Conservation (phyloP, 2,888 invertebrate genomes). For the Ptycholaimellus sp. region DNA sequence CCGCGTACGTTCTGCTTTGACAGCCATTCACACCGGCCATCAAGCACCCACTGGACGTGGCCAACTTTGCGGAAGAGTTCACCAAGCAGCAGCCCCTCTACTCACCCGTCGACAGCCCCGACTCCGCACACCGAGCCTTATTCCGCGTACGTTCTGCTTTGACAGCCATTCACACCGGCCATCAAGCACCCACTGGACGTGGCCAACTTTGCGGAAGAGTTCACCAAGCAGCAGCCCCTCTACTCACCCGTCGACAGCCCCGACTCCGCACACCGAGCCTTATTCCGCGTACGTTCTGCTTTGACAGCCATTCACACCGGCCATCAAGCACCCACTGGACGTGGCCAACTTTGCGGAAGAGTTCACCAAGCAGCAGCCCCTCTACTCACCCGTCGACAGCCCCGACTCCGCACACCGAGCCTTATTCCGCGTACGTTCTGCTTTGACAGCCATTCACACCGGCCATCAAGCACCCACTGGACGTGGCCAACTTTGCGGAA, state of each 20-base stretch:
- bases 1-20: conserved; percentile 31
- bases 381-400: conserved; percentile 67
- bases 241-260: conserved; percentile 76
- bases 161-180: conserved; percentile 70
- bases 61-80: conserved; percentile 89
- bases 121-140: conserved; percentile 29
- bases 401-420: conserved; percentile 37
- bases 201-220: conserved; percentile 85
- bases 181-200: conserved; percentile 58
- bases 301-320: conserved; percentile 68
- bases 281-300: conserved; percentile 29
- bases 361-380: conserved; percentile 70
- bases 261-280: conserved; percentile 29
- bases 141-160: conserved; percentile 30
- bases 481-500: conserved; percentile 82
- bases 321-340: conserved; percentile 51
- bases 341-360: conserved; percentile 88
- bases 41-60: conserved; percentile 53
- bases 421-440: conserved; percentile 14
- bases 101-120: conserved; percentile 62
- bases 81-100: conserved; percentile 70
- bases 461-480: conserved; percentile 49
- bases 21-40: conserved; percentile 79
- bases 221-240: conserved; percentile 66
- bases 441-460: conserved; percentile 71